phyloP scores from a whole-genome alignment of 2,113 vertebrate species.

The Gymnarchus niloticus region DNA sequence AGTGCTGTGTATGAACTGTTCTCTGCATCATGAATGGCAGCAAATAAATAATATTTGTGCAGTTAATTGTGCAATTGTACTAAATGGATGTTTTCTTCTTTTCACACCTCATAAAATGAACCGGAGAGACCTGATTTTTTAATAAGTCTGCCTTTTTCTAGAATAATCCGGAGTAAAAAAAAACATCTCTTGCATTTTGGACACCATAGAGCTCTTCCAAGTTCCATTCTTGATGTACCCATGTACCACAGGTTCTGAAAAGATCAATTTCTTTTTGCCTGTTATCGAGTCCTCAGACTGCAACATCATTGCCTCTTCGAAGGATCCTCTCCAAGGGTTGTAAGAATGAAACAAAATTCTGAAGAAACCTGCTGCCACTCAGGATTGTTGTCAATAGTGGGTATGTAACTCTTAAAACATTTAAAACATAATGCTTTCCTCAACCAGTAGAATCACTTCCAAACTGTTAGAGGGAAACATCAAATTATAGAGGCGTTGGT shows the following conservation, averaged over 20 bases:
- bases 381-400: neutral
- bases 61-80: slow-evolving; percentile 47
- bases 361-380: neutral
- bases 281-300: neutral
- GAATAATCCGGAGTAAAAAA: neutral
- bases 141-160: neutral
- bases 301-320: neutral
- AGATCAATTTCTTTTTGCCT: neutral
- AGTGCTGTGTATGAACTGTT: neutral
- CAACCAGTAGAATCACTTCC: neutral
- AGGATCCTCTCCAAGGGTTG: neutral
- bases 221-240: neutral
- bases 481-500: neutral
- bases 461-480: neutral
- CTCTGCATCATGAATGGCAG: slow-evolving; percentile 34
- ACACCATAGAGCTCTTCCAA: neutral
- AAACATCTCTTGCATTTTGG: neutral
- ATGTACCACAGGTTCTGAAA: neutral
- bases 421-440: neutral
- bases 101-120: no score
- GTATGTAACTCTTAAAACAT: neutral
- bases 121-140: neutral
- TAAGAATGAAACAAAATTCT: neutral
- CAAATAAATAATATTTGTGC: slow-evolving; percentile 39
- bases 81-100: neutral